Percentiles rank a stretch among this genome's conserved stretches.
phyloP scores from a whole-genome alignment of 2,113 vertebrate species.

The Spheniscus mendiculus region DNA sequence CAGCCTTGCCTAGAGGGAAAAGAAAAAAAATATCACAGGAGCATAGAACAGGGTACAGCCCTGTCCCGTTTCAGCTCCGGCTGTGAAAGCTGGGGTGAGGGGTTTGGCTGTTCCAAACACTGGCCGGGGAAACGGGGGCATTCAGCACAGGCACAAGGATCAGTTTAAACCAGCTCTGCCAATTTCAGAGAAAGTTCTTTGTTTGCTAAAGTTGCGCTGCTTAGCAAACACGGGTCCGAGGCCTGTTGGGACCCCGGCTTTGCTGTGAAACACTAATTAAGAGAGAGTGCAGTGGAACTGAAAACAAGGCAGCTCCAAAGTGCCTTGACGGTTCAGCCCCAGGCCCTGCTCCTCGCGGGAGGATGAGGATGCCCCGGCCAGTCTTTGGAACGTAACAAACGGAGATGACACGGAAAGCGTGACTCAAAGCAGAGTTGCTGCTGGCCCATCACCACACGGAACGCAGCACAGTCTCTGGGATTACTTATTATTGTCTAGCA shows the following conservation, averaged over 20 bases:
- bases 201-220: neutral
- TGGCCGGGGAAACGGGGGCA: accelerated
- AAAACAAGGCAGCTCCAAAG: neutral
- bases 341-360: neutral
- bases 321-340: neutral
- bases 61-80: accelerated
- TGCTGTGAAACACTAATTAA: accelerated
- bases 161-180: accelerated
- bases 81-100: neutral
- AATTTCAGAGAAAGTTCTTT: neutral
- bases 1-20: neutral
- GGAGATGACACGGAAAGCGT: accelerated
- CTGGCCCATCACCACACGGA: neutral
- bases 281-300: accelerated
- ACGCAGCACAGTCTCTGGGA: neutral
- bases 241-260: accelerated
- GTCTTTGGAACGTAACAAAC: neutral
- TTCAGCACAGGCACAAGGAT: accelerated
- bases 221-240: accelerated
- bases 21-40: no score
- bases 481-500: neutral
- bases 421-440: neutral
- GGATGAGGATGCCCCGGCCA: accelerated
- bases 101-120: neutral
- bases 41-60: accelerated